These are phyloP conservation scores for Vollenhovia emeryi DNA, from an alignment of 1,140 invertebrate species.

Conservation along the genomic window DNA sequence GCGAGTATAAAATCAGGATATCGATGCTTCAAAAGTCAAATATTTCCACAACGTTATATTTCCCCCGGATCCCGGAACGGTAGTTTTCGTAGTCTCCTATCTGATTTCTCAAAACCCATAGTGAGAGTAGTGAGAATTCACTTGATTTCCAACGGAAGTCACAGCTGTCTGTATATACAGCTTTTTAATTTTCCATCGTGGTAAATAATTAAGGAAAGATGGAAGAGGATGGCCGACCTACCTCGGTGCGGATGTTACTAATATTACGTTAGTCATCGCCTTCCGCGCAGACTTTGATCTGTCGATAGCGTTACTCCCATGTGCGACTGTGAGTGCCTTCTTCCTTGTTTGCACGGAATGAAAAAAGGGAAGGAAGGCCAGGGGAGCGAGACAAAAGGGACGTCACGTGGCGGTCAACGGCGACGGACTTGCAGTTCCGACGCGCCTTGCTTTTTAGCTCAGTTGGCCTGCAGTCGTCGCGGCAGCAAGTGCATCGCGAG, in stretches of 20 bases:
- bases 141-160: neutral
- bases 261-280: neutral
- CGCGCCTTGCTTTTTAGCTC: slow-evolving; percentile 55
- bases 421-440: slow-evolving; percentile 70
- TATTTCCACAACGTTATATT: too few species aligned
- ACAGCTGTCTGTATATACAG: neutral
- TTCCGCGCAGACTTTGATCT: slow-evolving; percentile 36
- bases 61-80: too few species aligned
- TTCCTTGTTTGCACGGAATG: slow-evolving; percentile 21
- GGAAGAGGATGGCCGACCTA: neutral
- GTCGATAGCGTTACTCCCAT: slow-evolving; percentile 12
- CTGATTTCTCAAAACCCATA: too few species aligned
- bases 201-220: neutral
- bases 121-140: neutral
- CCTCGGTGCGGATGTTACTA: neutral
- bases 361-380: neutral
- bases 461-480: slow-evolving; percentile 77
- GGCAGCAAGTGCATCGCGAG: slow-evolving; percentile 56
- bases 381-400: slow-evolving; percentile 11
- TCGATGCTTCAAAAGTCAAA: too few species aligned
- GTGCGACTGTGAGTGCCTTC: slow-evolving; percentile 5
- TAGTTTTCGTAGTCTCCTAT: too few species aligned
- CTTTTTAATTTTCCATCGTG: neutral
- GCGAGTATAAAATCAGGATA: too few species aligned
- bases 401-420: slow-evolving; percentile 76